phyloP scores from a whole-genome alignment of 2,888 invertebrate genomes.

The Nephrotoma guestfalica region DNA sequence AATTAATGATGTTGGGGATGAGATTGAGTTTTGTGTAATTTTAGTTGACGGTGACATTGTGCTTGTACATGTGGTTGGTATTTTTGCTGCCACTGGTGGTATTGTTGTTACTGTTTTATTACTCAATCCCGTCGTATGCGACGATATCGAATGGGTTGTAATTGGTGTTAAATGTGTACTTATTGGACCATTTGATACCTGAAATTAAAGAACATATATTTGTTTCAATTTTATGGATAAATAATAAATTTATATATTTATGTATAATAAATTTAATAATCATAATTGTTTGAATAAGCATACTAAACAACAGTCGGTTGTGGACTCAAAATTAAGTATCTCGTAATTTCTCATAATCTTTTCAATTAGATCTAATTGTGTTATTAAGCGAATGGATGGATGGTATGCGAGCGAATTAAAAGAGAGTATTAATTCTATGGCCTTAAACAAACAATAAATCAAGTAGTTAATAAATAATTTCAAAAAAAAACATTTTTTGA shows the following conservation, averaged over 20 bases:
- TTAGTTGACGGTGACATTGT: slow-evolving; percentile 4
- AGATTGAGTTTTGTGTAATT: neutral
- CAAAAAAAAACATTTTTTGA: too few relatives aligned
- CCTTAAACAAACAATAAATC: too few relatives aligned
- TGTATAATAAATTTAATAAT: neutral
- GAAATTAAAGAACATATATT: slow-evolving; percentile 12
- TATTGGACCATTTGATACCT: slow-evolving; percentile 25
- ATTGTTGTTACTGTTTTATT: slow-evolving; percentile 5
- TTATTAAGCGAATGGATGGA: too few relatives aligned
- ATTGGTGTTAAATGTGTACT: slow-evolving; percentile 22
- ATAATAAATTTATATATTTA: neutral
- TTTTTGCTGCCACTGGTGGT: slow-evolving; percentile 5
- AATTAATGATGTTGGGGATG: slow-evolving; percentile 28
- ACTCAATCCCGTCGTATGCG: slow-evolving; percentile 8
- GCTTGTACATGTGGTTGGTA: slow-evolving; percentile 9
- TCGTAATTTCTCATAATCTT: too few relatives aligned
- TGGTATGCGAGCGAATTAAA: too few relatives aligned
- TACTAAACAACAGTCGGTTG: too few relatives aligned
- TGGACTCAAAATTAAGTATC: too few relatives aligned
- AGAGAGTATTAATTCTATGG: too few relatives aligned
- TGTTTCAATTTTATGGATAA: neutral
- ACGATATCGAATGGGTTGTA: slow-evolving; percentile 18
- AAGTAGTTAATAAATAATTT: too few relatives aligned
- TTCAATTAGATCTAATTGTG: too few relatives aligned
- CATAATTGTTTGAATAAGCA: too few relatives aligned